Base-by-base conservation (phyloP, 2,888 invertebrate genomes). In the Drosophila kanekoi region DNA sequence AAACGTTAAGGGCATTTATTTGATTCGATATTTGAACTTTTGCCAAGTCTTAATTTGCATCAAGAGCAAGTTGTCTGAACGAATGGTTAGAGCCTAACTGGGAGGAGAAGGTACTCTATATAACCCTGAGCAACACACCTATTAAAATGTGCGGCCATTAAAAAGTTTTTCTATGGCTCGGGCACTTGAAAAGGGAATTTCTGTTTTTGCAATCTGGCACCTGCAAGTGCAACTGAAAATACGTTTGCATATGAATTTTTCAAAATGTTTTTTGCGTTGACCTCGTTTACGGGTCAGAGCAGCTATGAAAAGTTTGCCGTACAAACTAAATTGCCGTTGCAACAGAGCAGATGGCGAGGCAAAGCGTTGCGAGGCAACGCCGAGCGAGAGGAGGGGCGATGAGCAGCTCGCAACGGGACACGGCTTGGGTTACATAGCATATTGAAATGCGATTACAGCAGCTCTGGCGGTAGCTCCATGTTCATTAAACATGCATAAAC, bases 211-310 rank as follows among this genome's bases (percentile, higher is more conserved):
- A 76, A 65, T 74, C 81, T 83, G 85, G 80, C 80, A 82, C 86
- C 82, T 72, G 62, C 66, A 74, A 76, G 73, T 76, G 86, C 85
- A 86, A 73, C 74, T 77, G 86, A 78, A 86, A 83, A 83, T 81
- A 83, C 83, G 83, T 83, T 83, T 86, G 87, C 83, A 81, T 83
- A 83, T 83, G 83, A 86, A 83, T 83, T 86, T 83, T 83, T 86
- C 81, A 83, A 83, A 83, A 83, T 83, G 87, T 79, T 82, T 83
- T 81, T 81, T 79, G 63, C 81, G 77, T 74, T 83, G 83, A 86
- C 83, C 83, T 77, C 83, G 87, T 86, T 83, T 83, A 86, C 87
- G 84, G 83, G 83, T 83, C 83, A 83, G 83, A 69, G 79, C 56
- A 67, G 65, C 84, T 83, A 83, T 86, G 87, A 83, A 83, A 83